phyloP scores from a whole-genome alignment of 2,113 vertebrate species.

The Phalacrocorax brasilianus region DNA sequence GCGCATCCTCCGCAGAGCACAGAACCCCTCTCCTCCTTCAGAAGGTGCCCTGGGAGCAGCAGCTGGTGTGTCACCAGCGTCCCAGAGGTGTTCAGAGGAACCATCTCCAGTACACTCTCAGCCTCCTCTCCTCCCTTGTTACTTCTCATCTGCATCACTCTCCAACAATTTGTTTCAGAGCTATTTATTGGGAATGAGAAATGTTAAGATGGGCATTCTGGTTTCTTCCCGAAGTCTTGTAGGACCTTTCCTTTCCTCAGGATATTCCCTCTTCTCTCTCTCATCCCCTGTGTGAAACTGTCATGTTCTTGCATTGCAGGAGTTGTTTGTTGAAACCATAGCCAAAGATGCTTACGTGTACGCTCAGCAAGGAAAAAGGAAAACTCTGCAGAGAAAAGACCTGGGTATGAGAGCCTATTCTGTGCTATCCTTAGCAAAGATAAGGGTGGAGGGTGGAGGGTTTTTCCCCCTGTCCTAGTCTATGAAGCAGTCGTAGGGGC shows the following conservation, averaged over 20 bases:
- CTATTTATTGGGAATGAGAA: not conserved
- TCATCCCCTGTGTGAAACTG: not conserved
- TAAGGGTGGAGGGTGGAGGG: not conserved
- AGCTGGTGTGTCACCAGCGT: not conserved
- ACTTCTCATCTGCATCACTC: not conserved
- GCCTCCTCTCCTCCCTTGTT: too few species aligned
- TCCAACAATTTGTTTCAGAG: not conserved
- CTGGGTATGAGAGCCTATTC: conserved; percentile 76
- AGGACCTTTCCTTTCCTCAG: not conserved
- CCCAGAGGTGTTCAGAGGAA: accelerated
- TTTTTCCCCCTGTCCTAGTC: not conserved
- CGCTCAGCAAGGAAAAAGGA: conserved; percentile 93
- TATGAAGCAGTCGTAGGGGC: not conserved
- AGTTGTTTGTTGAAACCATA: conserved; percentile 96
- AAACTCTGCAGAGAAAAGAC: conserved; percentile 96
- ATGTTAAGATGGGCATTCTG: not conserved
- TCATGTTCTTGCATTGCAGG: conserved; percentile 69
- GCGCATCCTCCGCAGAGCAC: accelerated
- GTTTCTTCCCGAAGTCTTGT: not conserved
- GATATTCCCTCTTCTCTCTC: not conserved
- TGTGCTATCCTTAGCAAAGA: not conserved
- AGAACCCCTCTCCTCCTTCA: not conserved
- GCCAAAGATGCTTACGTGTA: conserved; percentile 92
- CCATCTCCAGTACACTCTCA: accelerated
- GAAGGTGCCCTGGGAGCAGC: not conserved